These are phyloP conservation scores for Diloba caeruleocephala DNA, from an alignment of 2,888 invertebrate genomes.

Conservation along the genomic window DNA sequence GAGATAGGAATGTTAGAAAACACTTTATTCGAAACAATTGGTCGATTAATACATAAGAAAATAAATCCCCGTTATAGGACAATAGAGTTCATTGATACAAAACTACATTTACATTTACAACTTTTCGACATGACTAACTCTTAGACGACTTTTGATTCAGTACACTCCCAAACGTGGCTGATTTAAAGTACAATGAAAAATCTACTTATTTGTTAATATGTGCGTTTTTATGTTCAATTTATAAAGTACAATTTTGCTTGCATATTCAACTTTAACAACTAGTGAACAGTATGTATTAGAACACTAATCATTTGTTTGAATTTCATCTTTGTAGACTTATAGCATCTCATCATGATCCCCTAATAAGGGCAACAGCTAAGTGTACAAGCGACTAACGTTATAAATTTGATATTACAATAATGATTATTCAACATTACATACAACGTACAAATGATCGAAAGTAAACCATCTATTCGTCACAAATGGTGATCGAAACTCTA, in stretches of 20 bases:
- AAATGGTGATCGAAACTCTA: constrained; percentile 70
- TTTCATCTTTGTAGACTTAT: constrained; percentile 54
- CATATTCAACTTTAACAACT: constrained; percentile 70
- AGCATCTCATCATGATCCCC: constrained; percentile 55
- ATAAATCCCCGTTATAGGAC: constrained; percentile 35
- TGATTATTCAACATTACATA: constrained; percentile 72
- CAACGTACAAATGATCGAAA: constrained; percentile 72
- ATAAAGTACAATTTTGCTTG: constrained; percentile 75
- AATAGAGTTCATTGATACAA: constrained; percentile 43
- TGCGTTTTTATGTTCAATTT: constrained; percentile 78
- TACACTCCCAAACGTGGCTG: constrained; percentile 49
- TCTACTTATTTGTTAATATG: constrained; percentile 75
- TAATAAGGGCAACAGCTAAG: constrained; percentile 66
- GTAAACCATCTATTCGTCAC: constrained; percentile 71
- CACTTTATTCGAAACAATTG: constrained; percentile 42
- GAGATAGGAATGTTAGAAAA: constrained; percentile 32
- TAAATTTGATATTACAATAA: constrained; percentile 69
- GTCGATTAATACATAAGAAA: constrained; percentile 41
- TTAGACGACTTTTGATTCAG: constrained; percentile 23
- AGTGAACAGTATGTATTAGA: constrained; percentile 63
- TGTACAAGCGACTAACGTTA: constrained; percentile 72
- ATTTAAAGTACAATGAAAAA: constrained; percentile 66
- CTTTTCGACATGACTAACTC: constrained; percentile 46
- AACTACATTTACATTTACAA: constrained; percentile 54
- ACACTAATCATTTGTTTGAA: constrained; percentile 49